These are phyloP conservation scores for Drosophila nikananu DNA, from an alignment of 1,140 invertebrate genomes.

Conservation along the genomic window DNA sequence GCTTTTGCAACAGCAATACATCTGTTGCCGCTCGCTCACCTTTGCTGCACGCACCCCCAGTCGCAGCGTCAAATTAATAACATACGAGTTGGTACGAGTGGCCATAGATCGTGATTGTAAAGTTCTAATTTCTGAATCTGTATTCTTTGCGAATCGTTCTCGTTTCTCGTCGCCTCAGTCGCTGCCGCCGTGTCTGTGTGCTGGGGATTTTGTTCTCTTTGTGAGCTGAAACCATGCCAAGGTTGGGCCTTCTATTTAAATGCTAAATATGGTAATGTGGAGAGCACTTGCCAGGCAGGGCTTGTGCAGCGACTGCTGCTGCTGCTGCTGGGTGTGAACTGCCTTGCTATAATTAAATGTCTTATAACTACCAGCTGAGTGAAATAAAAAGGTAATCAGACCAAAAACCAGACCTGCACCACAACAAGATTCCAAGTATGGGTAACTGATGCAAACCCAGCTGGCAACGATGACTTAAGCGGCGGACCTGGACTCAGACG, in stretches of 20 bases:
- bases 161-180: conserved; percentile 3
- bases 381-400: conserved; percentile 23
- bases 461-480: conserved; percentile 26
- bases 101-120: conserved; percentile 32
- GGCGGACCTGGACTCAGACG: neutral
- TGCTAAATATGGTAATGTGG: conserved; percentile 45
- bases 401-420: conserved; percentile 25
- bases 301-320: conserved; percentile 7
- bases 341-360: conserved; percentile 30
- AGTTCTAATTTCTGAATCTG: conserved; percentile 38
- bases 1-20: conserved; percentile 15
- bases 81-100: conserved; percentile 14
- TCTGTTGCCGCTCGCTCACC: conserved; percentile 14
- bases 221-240: conserved; percentile 39
- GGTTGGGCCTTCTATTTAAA: conserved; percentile 42
- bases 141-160: conserved; percentile 37
- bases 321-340: conserved; percentile 34
- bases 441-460: conserved; percentile 19
- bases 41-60: conserved; percentile 34
- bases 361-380: conserved; percentile 20
- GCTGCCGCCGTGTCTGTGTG: neutral
- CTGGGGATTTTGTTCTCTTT: conserved; percentile 31
- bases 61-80: conserved; percentile 36
- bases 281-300: conserved; percentile 25
- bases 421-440: conserved; percentile 28